These are phyloP conservation scores for Zaprionus tsacasi DNA, from an alignment of 1,140 invertebrate species.

Conservation along the genomic window DNA sequence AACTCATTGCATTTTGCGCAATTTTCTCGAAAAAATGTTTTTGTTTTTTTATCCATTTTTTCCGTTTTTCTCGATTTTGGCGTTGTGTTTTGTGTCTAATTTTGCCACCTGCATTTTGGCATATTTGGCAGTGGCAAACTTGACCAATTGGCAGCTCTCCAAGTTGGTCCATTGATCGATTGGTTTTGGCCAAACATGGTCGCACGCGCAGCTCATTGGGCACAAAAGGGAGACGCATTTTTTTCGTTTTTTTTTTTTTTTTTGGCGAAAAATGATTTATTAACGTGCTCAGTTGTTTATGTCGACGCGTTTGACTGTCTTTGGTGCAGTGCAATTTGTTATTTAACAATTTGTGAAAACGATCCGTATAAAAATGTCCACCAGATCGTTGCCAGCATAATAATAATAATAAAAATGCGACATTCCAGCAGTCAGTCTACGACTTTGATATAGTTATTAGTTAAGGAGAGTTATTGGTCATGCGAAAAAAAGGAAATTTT, in stretches of 20 bases:
- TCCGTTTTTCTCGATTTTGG: constrained; percentile 40
- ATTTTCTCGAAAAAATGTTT: constrained; percentile 43
- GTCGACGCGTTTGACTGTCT: constrained; percentile 59
- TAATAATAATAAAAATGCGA: constrained; percentile 28
- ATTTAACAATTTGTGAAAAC: constrained; percentile 75
- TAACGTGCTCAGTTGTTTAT: constrained; percentile 77
- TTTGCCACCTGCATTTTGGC: constrained; percentile 81
- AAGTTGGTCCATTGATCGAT: constrained; percentile 73
- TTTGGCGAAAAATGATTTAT: constrained; percentile 80
- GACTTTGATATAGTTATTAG: constrained; percentile 76
- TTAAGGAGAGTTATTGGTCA: constrained; percentile 39
- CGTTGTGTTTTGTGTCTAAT: constrained; percentile 76
- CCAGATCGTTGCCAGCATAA: constrained; percentile 20
- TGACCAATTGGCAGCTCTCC: constrained; percentile 56
- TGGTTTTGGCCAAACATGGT: constrained; percentile 75
- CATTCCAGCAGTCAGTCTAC: constrained; percentile 45
- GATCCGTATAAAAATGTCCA: constrained; percentile 63
- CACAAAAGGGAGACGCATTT: constrained; percentile 64
- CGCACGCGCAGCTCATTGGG: constrained; percentile 59
- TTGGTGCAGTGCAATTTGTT: constrained; percentile 71
- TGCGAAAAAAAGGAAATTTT: neutral
- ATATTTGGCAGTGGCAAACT: constrained; percentile 66
- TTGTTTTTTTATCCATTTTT: constrained; percentile 11
- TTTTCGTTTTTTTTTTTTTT: constrained; percentile 49
- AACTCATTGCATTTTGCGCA: constrained; percentile 59